Percentiles rank a stretch among this genome's conserved stretches.
These are phyloP conservation scores for Odontesthes bonariensis DNA, from an alignment of 2,113 vertebrate species.

Conservation along the genomic window DNA sequence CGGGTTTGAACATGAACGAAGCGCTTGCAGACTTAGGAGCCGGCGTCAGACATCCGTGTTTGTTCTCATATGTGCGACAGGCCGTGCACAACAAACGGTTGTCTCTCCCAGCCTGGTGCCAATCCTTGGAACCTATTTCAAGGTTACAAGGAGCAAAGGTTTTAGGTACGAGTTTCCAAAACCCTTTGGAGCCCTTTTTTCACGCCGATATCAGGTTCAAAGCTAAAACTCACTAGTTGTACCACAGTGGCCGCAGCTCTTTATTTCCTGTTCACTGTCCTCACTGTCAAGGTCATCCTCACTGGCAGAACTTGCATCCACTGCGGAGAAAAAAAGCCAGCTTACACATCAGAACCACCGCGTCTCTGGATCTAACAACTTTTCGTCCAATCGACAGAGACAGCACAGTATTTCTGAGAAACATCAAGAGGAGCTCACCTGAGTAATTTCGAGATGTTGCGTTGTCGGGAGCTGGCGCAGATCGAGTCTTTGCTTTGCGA, in stretches of 20 bases:
- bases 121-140: slow-evolving; percentile 94
- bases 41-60: slow-evolving; percentile 93
- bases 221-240: slow-evolving; percentile 88
- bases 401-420: not conserved
- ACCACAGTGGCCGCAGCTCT: slow-evolving; percentile 96
- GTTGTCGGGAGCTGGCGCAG: slow-evolving; percentile 89
- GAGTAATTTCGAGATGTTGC: slow-evolving; percentile 92
- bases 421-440: slow-evolving; percentile 77
- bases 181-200: not conserved
- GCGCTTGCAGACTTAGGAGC: slow-evolving; percentile 91
- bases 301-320: slow-evolving; percentile 96
- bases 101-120: slow-evolving; percentile 93
- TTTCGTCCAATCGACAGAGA: not conserved
- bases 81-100: slow-evolving; percentile 91
- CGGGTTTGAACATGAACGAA: slow-evolving; percentile 97
- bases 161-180: not conserved
- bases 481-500: slow-evolving; percentile 97
- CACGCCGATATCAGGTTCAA: not conserved
- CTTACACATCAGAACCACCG: not conserved
- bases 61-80: slow-evolving; percentile 95
- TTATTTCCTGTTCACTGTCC: slow-evolving; percentile 97
- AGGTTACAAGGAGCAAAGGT: not conserved
- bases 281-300: slow-evolving; percentile 99
- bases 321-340: slow-evolving; percentile 72
- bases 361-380: not conserved